These are phyloP conservation scores for Drosophila formosana DNA, from an alignment of 2,888 invertebrate genomes.

Conservation along the genomic window DNA sequence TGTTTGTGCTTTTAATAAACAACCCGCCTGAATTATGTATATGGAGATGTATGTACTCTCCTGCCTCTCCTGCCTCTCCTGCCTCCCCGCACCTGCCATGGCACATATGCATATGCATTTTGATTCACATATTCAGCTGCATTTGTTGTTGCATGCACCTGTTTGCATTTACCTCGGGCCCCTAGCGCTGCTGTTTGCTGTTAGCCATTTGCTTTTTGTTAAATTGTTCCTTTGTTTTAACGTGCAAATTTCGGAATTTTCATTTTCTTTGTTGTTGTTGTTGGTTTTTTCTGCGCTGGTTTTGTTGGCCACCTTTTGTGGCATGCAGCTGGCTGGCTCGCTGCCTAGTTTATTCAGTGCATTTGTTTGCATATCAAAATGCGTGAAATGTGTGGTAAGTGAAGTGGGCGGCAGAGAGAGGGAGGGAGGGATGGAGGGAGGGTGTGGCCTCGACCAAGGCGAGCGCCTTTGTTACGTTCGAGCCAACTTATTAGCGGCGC, in stretches of 20 bases:
- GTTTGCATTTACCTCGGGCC: slow-evolving; percentile 53
- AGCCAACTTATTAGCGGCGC: slow-evolving; percentile 76
- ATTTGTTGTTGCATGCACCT: slow-evolving; percentile 46
- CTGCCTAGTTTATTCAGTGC: slow-evolving; percentile 72
- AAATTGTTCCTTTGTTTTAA: slow-evolving; percentile 76
- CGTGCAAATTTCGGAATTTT: slow-evolving; percentile 70
- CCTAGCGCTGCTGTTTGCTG: slow-evolving; percentile 7
- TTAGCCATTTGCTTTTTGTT: slow-evolving; percentile 71
- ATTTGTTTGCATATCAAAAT: slow-evolving; percentile 82
- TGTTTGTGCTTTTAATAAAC: slow-evolving; percentile 59
- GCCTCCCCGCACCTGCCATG: not conserved
- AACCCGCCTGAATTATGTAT: slow-evolving; percentile 58
- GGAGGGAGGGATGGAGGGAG: not conserved
- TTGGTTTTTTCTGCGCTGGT: slow-evolving; percentile 10
- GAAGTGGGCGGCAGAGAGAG: not conserved
- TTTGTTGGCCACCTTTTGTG: slow-evolving; percentile 64
- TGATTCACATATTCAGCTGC: slow-evolving; percentile 48
- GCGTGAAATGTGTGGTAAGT: slow-evolving; percentile 71
- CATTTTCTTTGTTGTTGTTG: slow-evolving; percentile 28
- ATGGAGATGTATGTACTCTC: not conserved
- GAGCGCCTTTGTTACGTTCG: slow-evolving; percentile 57
- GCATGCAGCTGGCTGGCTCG: slow-evolving; percentile 40
- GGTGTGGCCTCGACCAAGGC: slow-evolving; percentile 4
- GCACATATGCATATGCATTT: slow-evolving; percentile 41
- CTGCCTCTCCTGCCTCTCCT: no score